Evolutionary conservation across 2,113 vertebrate genomes (phyloP).

Genomic region (Tyrannus savana): DNA sequence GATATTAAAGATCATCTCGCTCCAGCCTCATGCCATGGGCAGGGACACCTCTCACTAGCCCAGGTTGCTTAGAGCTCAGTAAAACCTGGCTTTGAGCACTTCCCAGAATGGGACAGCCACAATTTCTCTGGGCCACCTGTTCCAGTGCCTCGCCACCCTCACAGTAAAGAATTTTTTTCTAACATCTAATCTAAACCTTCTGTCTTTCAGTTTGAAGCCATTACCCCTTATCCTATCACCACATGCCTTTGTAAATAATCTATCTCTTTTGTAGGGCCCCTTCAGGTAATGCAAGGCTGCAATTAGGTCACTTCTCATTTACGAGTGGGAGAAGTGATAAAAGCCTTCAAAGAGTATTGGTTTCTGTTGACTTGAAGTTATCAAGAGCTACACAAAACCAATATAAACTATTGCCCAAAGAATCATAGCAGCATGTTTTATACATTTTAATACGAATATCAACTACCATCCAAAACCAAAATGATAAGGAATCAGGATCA

Average conservation of each 20-base stretch:
- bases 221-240: background rate
- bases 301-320: background rate
- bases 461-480: background rate
- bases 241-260: background rate
- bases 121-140: background rate
- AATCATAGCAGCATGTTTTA: background rate
- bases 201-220: background rate
- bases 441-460: background rate
- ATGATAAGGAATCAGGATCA: background rate
- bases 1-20: background rate
- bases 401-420: background rate
- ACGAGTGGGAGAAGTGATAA: background rate
- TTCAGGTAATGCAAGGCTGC: background rate
- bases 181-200: background rate
- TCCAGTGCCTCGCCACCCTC: background rate
- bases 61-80: background rate
- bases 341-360: background rate
- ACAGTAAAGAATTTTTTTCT: too few species aligned
- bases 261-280: background rate
- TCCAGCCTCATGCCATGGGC: background rate
- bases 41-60: background rate
- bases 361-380: background rate
- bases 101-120: background rate
- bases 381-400: background rate
- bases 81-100: background rate